A percentile compares a stretch with the other conserved stretches of the same genome.
phyloP scores from a whole-genome alignment of 1,140 invertebrate species.

The Heliconius hewitsoni region DNA sequence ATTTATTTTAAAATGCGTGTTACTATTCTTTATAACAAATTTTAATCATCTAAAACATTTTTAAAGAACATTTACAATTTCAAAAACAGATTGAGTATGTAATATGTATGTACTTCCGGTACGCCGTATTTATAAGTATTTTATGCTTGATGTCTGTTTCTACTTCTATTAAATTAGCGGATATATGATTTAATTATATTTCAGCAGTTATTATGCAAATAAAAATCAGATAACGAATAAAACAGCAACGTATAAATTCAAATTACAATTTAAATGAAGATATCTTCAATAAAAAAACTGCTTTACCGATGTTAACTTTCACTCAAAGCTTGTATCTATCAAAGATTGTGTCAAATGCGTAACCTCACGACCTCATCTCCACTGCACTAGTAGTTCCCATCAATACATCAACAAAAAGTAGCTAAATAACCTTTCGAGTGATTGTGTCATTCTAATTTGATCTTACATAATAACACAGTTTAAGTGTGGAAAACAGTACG shows the following conservation, averaged over 20 bases:
- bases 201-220: conserved; percentile 1
- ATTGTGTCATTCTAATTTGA: conserved; percentile 3
- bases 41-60: no score
- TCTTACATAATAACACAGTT: background rate
- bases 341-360: conserved; percentile 24
- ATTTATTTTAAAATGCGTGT: no score
- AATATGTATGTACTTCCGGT: background rate
- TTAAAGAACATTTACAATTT: no score
- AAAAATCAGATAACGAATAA: conserved; percentile 14
- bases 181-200: background rate
- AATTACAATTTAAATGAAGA: conserved; percentile 34
- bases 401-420: background rate
- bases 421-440: background rate
- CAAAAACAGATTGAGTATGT: no score
- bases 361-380: conserved; percentile 4
- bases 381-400: conserved; percentile 2
- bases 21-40: no score
- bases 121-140: background rate
- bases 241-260: conserved; percentile 29
- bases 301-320: conserved; percentile 36
- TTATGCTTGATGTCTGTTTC: background rate
- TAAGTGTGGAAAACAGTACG: conserved; percentile 8
- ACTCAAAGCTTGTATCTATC: conserved; percentile 18
- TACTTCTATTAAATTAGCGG: background rate
- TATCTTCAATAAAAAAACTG: conserved; percentile 34